Conservation (phyloP, 2,113 vertebrate genomes). For the Pheucticus melanocephalus region DNA sequence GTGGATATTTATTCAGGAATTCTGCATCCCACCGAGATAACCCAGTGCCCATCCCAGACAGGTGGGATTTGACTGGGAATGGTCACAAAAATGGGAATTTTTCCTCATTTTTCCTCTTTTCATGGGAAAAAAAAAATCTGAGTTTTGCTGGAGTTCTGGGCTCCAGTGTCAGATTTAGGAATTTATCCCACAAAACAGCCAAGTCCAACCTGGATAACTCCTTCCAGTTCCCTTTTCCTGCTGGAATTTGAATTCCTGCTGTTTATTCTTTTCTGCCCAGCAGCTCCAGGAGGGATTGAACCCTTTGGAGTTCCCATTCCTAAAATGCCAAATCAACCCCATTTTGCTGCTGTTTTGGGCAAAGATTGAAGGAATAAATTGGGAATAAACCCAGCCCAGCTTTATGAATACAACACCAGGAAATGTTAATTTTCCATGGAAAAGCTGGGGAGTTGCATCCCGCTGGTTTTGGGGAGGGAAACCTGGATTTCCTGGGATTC, state of each 20-base stretch:
- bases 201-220: not conserved
- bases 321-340: not conserved
- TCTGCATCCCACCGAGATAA: not conserved
- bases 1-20: not conserved
- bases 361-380: not conserved
- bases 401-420: not conserved
- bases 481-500: not conserved
- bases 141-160: too few species aligned
- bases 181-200: not conserved
- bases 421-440: not conserved
- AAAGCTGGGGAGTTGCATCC: not conserved
- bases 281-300: not conserved
- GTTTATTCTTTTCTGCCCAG: not conserved
- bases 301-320: not conserved
- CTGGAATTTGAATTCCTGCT: not conserved
- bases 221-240: not conserved
- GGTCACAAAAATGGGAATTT: not conserved
- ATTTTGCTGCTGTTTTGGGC: not conserved
- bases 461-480: not conserved
- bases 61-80: not conserved
- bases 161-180: too few species aligned
- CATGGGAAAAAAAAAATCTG: too few species aligned
- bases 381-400: not conserved
- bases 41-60: not conserved
- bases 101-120: not conserved